phyloP scores from a whole-genome alignment of 2,113 vertebrate species.

The Microtus pennsylvanicus region DNA sequence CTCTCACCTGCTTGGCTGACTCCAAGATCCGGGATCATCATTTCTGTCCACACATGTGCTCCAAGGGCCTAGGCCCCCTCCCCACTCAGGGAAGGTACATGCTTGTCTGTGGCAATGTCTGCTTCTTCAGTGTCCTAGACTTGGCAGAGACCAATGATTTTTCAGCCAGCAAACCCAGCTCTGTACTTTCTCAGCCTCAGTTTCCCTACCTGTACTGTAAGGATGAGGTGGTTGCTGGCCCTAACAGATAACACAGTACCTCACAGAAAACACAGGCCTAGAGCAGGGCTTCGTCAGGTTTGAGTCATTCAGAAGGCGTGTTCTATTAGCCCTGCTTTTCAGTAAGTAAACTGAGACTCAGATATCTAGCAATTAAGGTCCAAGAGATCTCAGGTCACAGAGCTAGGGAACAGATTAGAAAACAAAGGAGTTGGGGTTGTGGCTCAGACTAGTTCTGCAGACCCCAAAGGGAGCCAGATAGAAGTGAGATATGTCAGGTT shows the following conservation, averaged over 20 bases:
- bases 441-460: background rate
- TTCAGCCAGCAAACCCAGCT: background rate
- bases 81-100: background rate
- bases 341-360: background rate
- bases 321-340: background rate
- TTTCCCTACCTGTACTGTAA: background rate
- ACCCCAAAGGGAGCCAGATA: background rate
- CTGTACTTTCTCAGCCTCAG: background rate
- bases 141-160: background rate
- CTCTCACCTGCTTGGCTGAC: background rate
- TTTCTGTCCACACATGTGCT: accelerated
- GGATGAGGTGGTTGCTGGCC: background rate
- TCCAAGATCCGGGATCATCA: background rate
- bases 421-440: background rate
- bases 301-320: background rate
- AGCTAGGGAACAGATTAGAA: background rate
- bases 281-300: background rate
- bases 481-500: background rate
- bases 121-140: background rate
- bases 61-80: background rate
- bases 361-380: background rate
- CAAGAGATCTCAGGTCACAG: background rate
- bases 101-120: background rate
- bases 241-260: background rate
- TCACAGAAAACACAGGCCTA: background rate